These are phyloP conservation scores for Glossosoma conforme DNA, from an alignment of 1,140 invertebrate genomes.

Conservation along the genomic window DNA sequence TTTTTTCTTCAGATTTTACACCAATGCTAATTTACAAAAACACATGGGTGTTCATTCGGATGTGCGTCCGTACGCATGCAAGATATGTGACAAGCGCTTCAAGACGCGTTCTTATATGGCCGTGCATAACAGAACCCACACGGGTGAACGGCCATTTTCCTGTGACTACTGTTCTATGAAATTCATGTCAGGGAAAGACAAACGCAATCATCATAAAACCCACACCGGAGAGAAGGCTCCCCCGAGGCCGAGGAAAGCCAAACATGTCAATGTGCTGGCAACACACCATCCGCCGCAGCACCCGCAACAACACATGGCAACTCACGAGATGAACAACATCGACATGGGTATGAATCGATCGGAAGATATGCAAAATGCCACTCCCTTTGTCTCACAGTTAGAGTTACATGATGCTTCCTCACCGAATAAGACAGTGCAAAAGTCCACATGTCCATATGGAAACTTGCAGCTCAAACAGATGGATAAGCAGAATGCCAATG, in stretches of 20 bases:
- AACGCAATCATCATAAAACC: conserved; percentile 17
- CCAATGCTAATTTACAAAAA: conserved; percentile 29
- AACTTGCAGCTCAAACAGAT: neutral
- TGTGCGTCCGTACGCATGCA: conserved; percentile 21
- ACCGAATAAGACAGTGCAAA: no score
- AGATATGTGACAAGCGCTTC: conserved; percentile 27
- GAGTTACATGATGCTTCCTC: no score
- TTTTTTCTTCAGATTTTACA: conserved; percentile 25
- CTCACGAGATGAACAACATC: no score
- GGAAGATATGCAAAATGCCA: no score
- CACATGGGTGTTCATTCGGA: conserved; percentile 28
- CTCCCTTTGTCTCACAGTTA: no score
- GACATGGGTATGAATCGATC: no score
- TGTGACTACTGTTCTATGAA: conserved; percentile 22
- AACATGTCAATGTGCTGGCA: no score
- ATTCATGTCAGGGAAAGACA: conserved; percentile 28
- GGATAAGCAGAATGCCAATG: neutral
- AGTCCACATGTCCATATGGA: neutral
- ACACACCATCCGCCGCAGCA: no score
- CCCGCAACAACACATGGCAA: no score
- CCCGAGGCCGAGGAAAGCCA: neutral
- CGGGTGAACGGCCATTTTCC: conserved; percentile 19
- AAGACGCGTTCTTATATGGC: conserved; percentile 27
- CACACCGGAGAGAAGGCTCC: conserved; percentile 9
- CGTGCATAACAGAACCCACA: conserved; percentile 20